A percentile compares a stretch with the other conserved stretches of the same genome.
These are phyloP conservation scores for Lepus europaeus DNA, from an alignment of 2,113 vertebrate species.

Conservation along the genomic window DNA sequence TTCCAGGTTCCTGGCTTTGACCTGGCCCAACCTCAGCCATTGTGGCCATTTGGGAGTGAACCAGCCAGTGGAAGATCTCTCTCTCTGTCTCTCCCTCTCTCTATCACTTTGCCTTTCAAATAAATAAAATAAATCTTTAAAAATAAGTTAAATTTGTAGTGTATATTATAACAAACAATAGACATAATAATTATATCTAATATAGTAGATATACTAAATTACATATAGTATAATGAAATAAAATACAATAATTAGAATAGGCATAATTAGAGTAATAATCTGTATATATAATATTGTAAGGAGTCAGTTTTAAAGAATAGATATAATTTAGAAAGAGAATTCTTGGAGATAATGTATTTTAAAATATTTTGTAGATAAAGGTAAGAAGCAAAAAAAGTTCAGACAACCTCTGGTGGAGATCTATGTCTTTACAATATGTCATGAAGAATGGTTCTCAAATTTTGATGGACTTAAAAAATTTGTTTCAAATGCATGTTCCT, in stretches of 20 bases:
- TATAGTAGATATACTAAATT: too few relatives aligned
- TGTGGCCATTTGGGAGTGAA: too few relatives aligned
- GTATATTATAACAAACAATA: too few relatives aligned
- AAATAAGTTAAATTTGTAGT: too few relatives aligned
- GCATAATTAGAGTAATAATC: not conserved
- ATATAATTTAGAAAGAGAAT: not conserved
- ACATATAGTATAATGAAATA: too few relatives aligned
- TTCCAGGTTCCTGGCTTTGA: too few relatives aligned
- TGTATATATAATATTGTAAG: not conserved
- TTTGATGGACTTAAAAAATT: not conserved
- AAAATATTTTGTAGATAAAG: not conserved
- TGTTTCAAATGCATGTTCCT: not conserved
- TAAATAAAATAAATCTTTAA: too few relatives aligned
- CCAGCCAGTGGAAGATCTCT: too few relatives aligned
- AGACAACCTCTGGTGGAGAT: not conserved
- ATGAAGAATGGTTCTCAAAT: not conserved
- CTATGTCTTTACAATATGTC: not conserved
- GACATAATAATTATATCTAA: too few relatives aligned
- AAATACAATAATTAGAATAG: not conserved
- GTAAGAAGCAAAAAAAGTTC: not conserved
- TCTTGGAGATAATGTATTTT: not conserved
- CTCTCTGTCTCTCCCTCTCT: too few relatives aligned
- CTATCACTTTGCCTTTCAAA: too few relatives aligned
- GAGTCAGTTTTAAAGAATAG: not conserved
- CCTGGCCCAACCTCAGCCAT: too few relatives aligned